Conservation (phyloP, 2,888 invertebrate species). For the Parnassius apollo region DNA sequence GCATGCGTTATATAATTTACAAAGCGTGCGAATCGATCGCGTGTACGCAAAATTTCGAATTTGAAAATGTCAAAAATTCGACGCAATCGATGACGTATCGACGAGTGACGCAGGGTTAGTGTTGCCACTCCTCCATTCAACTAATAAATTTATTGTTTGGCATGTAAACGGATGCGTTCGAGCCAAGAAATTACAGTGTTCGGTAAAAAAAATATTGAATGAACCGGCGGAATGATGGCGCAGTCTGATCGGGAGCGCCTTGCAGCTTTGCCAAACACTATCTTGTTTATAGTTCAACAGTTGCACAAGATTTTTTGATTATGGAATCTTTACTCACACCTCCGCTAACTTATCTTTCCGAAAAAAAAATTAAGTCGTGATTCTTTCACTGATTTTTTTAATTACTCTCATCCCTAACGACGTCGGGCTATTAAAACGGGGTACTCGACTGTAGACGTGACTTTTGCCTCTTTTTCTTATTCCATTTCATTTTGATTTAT, state of each 20-base stretch:
- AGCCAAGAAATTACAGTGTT: constrained; percentile 80
- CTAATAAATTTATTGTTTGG: constrained; percentile 82
- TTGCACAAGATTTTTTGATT: constrained; percentile 58
- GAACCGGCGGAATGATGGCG: constrained; percentile 74
- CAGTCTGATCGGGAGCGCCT: constrained; percentile 66
- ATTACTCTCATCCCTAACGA: constrained; percentile 72
- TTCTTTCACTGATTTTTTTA: constrained; percentile 69
- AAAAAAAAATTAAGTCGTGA: constrained; percentile 20
- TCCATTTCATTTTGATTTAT: constrained; percentile 35
- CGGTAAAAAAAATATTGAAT: constrained; percentile 78
- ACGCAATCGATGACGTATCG: constrained; percentile 69
- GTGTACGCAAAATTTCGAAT: constrained; percentile 53
- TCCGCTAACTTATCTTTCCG: constrained; percentile 34
- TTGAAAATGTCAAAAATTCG: constrained; percentile 63
- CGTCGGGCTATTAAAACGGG: constrained; percentile 62
- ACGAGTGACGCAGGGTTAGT: constrained; percentile 68
- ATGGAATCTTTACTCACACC: constrained; percentile 49
- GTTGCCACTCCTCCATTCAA: constrained; percentile 77
- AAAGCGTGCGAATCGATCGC: constrained; percentile 49
- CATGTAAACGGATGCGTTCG: constrained; percentile 81
- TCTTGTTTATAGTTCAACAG: constrained; percentile 68
- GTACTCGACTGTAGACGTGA: constrained; percentile 70
- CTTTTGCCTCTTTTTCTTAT: constrained; percentile 55
- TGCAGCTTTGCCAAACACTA: constrained; percentile 70
- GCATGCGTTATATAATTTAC: constrained; percentile 66